phyloP scores from a whole-genome alignment of 2,888 invertebrate species.

The Pristionchus japonicus region DNA sequence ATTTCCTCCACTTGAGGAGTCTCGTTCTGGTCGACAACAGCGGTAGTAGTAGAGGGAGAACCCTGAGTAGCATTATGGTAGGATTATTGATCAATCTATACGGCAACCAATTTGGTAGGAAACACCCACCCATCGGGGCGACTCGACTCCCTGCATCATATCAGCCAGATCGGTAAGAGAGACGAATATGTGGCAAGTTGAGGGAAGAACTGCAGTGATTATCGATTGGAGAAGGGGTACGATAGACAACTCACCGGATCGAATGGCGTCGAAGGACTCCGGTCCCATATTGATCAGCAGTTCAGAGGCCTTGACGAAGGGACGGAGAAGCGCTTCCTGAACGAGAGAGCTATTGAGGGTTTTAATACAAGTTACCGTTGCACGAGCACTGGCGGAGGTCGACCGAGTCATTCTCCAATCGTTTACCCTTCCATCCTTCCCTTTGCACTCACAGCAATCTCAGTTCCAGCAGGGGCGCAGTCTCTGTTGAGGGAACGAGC shows the following conservation, averaged over 20 bases:
- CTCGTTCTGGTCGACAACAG: neutral
- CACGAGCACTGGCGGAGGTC: too few relatives aligned
- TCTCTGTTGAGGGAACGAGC: slow-evolving; percentile 38
- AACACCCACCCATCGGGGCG: neutral
- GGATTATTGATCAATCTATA: too few relatives aligned
- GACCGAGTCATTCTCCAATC: too few relatives aligned
- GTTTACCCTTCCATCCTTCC: neutral
- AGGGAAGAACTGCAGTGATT: slow-evolving; percentile 6
- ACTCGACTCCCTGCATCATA: slow-evolving; percentile 6
- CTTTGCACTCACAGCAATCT: slow-evolving; percentile 34
- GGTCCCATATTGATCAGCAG: slow-evolving; percentile 15
- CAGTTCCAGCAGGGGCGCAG: slow-evolving; percentile 38
- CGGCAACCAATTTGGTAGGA: neutral
- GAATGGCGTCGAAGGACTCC: neutral
- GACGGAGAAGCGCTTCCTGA: slow-evolving; percentile 43
- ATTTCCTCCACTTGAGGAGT: neutral
- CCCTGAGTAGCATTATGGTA: neutral
- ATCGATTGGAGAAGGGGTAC: neutral
- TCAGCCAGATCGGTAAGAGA: slow-evolving; percentile 41
- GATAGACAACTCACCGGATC: neutral
- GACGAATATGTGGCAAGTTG: slow-evolving; percentile 12
- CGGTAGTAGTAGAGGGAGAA: neutral
- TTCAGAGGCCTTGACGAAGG: slow-evolving; percentile 3
- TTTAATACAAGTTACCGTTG: too few relatives aligned
- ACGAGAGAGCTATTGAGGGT: too few relatives aligned